These are phyloP conservation scores for Galerucella calmariensis DNA, from an alignment of 2,888 invertebrate species.

Conservation along the genomic window DNA sequence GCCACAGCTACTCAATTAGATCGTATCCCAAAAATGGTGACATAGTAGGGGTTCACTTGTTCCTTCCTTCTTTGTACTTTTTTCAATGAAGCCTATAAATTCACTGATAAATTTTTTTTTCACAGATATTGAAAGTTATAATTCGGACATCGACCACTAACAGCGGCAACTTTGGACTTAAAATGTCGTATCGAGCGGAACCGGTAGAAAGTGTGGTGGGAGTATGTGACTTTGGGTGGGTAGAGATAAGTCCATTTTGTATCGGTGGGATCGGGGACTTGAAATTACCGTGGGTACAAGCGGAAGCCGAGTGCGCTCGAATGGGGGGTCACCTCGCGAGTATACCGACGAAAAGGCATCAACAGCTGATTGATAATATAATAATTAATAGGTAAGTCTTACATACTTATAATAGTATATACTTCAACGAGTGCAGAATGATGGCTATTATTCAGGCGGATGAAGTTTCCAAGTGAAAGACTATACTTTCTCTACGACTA, in stretches of 20 bases:
- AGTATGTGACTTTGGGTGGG: slow-evolving; percentile 79
- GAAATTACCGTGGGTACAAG: slow-evolving; percentile 73
- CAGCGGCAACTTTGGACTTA: slow-evolving; percentile 60
- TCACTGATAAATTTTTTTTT: not conserved
- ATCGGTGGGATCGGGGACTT: slow-evolving; percentile 71
- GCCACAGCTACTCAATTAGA: too few relatives aligned
- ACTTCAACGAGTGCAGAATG: too few relatives aligned
- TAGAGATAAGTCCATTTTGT: slow-evolving; percentile 75
- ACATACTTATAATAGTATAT: too few relatives aligned
- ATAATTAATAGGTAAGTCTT: slow-evolving; percentile 72
- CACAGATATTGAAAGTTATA: slow-evolving; percentile 33
- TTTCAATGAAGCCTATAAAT: too few relatives aligned
- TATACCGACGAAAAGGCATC: slow-evolving; percentile 73
- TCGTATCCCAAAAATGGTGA: too few relatives aligned
- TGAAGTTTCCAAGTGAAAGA: too few relatives aligned
- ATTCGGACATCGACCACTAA: slow-evolving; percentile 8
- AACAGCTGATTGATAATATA: slow-evolving; percentile 73
- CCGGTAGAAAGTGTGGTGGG: slow-evolving; percentile 72
- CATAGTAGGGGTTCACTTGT: too few relatives aligned
- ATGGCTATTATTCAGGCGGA: too few relatives aligned
- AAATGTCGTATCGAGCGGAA: slow-evolving; percentile 74
- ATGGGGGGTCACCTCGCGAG: slow-evolving; percentile 77
- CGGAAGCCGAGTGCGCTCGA: slow-evolving; percentile 74
- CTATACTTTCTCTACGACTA: too few relatives aligned
- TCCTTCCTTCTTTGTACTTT: too few relatives aligned